Evolutionary conservation across 2,888 invertebrate species (phyloP).

Genomic region (Lithophane socia): DNA sequence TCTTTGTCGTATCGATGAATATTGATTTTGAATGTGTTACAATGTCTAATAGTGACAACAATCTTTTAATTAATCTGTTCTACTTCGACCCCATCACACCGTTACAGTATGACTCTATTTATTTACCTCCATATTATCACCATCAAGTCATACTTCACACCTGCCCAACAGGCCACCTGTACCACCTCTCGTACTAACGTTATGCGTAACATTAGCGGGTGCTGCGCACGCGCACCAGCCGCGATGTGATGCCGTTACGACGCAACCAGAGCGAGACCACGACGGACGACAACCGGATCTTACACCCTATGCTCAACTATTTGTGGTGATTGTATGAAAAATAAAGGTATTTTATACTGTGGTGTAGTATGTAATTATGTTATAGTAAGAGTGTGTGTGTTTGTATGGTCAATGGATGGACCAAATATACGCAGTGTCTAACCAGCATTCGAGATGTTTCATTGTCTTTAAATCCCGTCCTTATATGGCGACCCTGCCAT

Average conservation of each 20-base stretch:
- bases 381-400: no score
- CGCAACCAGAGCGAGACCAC: conserved; percentile 59
- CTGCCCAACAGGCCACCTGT: background rate
- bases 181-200: conserved; percentile 10
- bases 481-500: background rate
- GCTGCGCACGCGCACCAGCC: conserved; percentile 35
- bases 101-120: background rate
- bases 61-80: background rate
- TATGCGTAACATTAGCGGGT: conserved; percentile 31
- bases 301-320: conserved; percentile 34
- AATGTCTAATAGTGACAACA: background rate
- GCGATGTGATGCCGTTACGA: conserved; percentile 32
- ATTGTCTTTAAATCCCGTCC: background rate
- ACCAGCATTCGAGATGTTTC: background rate
- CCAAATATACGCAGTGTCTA: no score
- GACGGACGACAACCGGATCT: conserved; percentile 46
- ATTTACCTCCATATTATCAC: conserved; percentile 7
- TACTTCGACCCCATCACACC: background rate
- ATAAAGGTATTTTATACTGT: background rate
- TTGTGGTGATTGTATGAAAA: background rate
- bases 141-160: conserved; percentile 5
- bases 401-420: no score
- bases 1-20: background rate
- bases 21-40: background rate
- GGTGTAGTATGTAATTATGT: background rate